Conservation (phyloP, 2,888 invertebrate species). For the Pyrochroa serraticornis region DNA sequence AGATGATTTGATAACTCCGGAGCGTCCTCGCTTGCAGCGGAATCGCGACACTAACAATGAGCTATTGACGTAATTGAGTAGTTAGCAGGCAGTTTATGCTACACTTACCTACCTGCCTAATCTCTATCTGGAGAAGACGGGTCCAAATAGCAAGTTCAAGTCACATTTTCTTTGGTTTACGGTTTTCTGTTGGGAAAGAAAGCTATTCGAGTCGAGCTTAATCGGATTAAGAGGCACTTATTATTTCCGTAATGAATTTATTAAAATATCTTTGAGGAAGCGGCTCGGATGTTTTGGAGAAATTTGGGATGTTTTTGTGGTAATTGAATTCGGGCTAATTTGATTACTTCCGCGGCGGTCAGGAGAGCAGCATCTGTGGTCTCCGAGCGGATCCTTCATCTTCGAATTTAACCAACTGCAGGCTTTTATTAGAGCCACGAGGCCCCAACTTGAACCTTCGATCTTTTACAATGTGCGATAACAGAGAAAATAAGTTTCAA, state of each 20-base stretch:
- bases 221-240: conserved; percentile 3
- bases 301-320: background rate
- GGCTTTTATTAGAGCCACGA: too few species aligned
- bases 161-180: background rate
- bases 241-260: conserved; percentile 3
- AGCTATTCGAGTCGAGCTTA: background rate
- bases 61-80: conserved; percentile 9
- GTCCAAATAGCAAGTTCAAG: background rate
- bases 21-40: background rate
- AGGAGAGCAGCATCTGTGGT: background rate
- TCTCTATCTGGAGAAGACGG: background rate
- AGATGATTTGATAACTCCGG: conserved; percentile 6
- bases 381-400: too few species aligned
- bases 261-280: conserved; percentile 1
- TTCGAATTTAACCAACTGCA: too few species aligned
- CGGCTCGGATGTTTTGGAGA: background rate
- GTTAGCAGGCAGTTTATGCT: conserved; percentile 14
- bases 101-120: conserved; percentile 3
- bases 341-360: conserved; percentile 1
- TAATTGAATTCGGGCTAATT: conserved; percentile 6
- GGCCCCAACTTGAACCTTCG: too few species aligned
- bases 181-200: background rate
- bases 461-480: too few species aligned
- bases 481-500: too few species aligned
- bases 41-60: background rate